Evolutionary conservation across 2,113 vertebrate species (phyloP), one percentile per base, ranked within the genome.

Genomic region (Lutjanus erythropterus): DNA sequence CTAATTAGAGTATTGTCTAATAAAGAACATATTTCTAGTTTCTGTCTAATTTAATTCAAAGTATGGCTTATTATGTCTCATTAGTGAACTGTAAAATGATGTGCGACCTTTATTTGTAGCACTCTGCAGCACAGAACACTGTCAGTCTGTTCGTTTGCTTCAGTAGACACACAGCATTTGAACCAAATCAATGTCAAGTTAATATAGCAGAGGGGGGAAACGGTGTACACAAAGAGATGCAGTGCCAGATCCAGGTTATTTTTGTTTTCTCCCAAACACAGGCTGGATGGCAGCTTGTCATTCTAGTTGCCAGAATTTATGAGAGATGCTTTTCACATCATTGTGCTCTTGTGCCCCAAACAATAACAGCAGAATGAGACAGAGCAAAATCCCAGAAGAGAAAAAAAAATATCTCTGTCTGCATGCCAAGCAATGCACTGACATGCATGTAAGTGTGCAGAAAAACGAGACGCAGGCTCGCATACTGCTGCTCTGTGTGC

Each of bases 341-440:
- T 44, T 61, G 80, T 60, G 64, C 84, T 78, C 73, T n/a, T 65
- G 73, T 74, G 65, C 76, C 83, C 88, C 8, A 49, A 88, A 91
- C 86, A 92, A 92, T 89, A 89, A 88, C 69, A 50, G 80, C 59
- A 83, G 71, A 84, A 86, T 86, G 82, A 86, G 55, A 80, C 39
- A 2, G 67, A 35, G 64, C 49, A 65, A 50, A 53, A 23, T 68
- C 74, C 80, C 67, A 59, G 25, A 31, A 42, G 70, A 81, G 86
- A 10, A 46, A 46, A 49, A 10, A 49, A 50, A 44, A 52, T 21
- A 66, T 55, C 66, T 81, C 58, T 25, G 62, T 73, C 71, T 37
- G 55, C 75, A 66, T 75, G 44, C 64, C 41, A 55, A 74, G n/a
- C 68, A 53, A 50, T 59, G 4, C 19, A 15, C n/a, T 69, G 76